phyloP scores from a whole-genome alignment of 2,797 vertebrate species.

The Spheniscus humboldti region DNA sequence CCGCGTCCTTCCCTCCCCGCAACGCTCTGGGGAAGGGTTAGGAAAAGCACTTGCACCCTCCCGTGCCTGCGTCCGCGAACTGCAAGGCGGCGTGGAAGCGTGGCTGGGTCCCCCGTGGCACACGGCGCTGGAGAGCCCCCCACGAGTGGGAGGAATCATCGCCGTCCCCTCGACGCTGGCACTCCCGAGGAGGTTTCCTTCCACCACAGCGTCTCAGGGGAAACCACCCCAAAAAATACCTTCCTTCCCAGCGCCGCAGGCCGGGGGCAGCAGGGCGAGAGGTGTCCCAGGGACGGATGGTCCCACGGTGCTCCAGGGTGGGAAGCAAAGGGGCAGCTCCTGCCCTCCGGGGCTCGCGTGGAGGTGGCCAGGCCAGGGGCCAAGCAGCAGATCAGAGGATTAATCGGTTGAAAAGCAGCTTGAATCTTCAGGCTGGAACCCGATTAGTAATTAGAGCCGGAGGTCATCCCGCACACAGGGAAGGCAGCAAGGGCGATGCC shows the following conservation, averaged over 20 bases:
- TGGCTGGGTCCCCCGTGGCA: background rate
- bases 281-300: background rate
- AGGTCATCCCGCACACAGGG: accelerated
- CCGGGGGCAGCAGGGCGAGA: background rate
- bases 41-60: conserved; percentile 49
- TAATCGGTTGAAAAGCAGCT: background rate
- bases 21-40: background rate
- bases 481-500: background rate
- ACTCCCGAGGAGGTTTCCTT: background rate
- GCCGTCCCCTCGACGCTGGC: accelerated
- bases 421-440: background rate
- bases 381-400: background rate
- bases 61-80: background rate
- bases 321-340: background rate
- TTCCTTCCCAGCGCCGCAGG: background rate
- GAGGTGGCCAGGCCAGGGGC: background rate
- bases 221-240: background rate
- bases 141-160: background rate
- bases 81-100: background rate
- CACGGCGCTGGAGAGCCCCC: background rate
- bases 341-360: accelerated
- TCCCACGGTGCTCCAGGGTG: background rate
- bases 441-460: background rate
- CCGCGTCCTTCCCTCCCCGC: background rate
- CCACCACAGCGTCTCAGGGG: background rate